These are phyloP conservation scores for Tricholaema leucomelas DNA, from an alignment of 2,113 vertebrate species.

Conservation along the genomic window DNA sequence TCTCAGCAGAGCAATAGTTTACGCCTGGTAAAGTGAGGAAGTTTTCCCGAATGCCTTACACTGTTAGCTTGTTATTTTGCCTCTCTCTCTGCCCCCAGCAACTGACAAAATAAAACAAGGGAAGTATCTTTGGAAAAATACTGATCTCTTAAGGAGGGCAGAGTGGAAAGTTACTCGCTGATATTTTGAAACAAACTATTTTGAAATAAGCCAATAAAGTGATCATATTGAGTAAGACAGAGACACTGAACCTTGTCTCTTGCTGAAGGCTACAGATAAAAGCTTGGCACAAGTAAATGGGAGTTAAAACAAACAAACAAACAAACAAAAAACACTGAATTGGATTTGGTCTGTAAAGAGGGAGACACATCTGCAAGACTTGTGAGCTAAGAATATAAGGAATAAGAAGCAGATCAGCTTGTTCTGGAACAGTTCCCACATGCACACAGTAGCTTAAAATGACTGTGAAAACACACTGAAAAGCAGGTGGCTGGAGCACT, in stretches of 20 bases:
- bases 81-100: not conserved
- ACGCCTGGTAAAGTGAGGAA: not conserved
- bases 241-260: not conserved
- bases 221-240: not conserved
- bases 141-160: not conserved
- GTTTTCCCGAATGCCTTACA: not conserved
- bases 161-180: not conserved
- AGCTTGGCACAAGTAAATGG: not conserved
- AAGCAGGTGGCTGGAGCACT: too few species aligned
- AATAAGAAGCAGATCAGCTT: not conserved
- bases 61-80: not conserved
- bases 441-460: not conserved
- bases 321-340: not conserved
- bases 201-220: slow-evolving; percentile 6
- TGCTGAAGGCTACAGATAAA: not conserved
- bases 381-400: not conserved
- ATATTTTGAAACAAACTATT: not conserved
- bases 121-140: not conserved
- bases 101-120: not conserved
- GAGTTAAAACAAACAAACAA: not conserved
- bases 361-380: not conserved
- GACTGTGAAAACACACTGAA: too few species aligned
- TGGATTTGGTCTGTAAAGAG: not conserved
- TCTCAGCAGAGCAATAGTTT: not conserved
- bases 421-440: too few species aligned